Percentiles rank a stretch among this genome's conserved stretches.
phyloP scores from a whole-genome alignment of 1,140 invertebrate species.

The Listronotus bonariensis region DNA sequence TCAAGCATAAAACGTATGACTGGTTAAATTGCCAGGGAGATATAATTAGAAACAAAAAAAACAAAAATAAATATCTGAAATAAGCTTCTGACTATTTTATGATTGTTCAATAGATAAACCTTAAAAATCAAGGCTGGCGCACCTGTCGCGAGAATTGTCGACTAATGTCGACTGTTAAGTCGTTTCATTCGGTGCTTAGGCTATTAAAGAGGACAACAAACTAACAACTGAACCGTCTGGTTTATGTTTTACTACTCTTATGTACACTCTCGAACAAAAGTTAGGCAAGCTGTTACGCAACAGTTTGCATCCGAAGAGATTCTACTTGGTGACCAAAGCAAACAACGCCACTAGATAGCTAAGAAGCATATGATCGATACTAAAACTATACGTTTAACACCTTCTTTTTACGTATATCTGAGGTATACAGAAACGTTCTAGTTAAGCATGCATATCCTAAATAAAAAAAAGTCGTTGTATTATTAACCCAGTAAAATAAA shows the following conservation, averaged over 20 bases:
- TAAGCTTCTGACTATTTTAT: slow-evolving; percentile 15
- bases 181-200: slow-evolving; percentile 15
- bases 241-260: slow-evolving; percentile 17
- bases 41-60: slow-evolving; percentile 20
- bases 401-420: no score
- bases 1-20: slow-evolving; percentile 14
- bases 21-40: slow-evolving; percentile 11
- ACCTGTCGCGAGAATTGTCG: slow-evolving; percentile 24
- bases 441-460: no score
- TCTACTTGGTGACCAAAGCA: not conserved
- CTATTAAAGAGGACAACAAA: slow-evolving; percentile 26
- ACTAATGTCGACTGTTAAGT: slow-evolving; percentile 6
- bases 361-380: no score
- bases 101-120: slow-evolving; percentile 23
- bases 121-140: slow-evolving; percentile 22
- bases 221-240: slow-evolving; percentile 12
- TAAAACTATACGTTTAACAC: no score
- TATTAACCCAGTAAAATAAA: no score
- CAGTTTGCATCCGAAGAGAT: slow-evolving; percentile 11
- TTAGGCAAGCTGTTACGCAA: slow-evolving; percentile 16
- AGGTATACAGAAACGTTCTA: no score
- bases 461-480: no score
- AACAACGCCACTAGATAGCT: no score
- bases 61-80: not conserved
- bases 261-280: slow-evolving; percentile 20